A percentile compares a stretch with the other conserved stretches of the same genome.
These are phyloP conservation scores for Sesamia inferens DNA, from an alignment of 2,888 invertebrate species.

Conservation along the genomic window DNA sequence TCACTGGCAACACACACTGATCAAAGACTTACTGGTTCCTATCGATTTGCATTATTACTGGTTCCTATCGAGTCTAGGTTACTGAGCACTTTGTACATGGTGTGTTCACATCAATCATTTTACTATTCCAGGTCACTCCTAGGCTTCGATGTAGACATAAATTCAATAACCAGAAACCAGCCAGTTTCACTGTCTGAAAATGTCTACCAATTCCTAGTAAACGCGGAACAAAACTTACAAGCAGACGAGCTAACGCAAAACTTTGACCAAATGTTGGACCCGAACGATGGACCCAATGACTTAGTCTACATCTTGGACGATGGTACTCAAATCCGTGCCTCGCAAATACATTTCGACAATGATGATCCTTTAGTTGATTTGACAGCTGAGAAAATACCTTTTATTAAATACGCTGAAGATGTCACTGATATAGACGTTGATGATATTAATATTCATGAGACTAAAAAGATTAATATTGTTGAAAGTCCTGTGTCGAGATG, in stretches of 20 bases:
- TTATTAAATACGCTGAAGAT: constrained; percentile 77
- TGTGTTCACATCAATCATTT: not conserved
- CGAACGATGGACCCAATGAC: constrained; percentile 69
- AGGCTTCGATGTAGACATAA: constrained; percentile 84
- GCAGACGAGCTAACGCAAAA: constrained; percentile 60
- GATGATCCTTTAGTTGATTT: constrained; percentile 83
- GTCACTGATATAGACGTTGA: constrained; percentile 67
- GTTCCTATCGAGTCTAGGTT: no score
- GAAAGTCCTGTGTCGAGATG: constrained; percentile 79
- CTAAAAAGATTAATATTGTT: constrained; percentile 77
- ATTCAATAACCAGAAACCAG: constrained; percentile 83
- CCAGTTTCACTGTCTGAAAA: constrained; percentile 82
- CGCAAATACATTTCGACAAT: constrained; percentile 87
- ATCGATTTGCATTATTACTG: no score
- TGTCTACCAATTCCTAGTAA: constrained; percentile 82
- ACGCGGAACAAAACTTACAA: constrained; percentile 74
- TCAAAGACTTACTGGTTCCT: no score
- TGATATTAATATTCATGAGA: constrained; percentile 65
- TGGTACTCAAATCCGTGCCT: constrained; percentile 86
- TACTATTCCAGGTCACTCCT: constrained; percentile 74
- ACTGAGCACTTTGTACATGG: no score
- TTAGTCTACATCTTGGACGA: constrained; percentile 83
- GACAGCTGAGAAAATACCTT: constrained; percentile 82
- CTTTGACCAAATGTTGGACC: constrained; percentile 71
- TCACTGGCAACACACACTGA: no score